Conservation (phyloP, 2,797 vertebrate genomes). For the Artibeus lituratus region DNA sequence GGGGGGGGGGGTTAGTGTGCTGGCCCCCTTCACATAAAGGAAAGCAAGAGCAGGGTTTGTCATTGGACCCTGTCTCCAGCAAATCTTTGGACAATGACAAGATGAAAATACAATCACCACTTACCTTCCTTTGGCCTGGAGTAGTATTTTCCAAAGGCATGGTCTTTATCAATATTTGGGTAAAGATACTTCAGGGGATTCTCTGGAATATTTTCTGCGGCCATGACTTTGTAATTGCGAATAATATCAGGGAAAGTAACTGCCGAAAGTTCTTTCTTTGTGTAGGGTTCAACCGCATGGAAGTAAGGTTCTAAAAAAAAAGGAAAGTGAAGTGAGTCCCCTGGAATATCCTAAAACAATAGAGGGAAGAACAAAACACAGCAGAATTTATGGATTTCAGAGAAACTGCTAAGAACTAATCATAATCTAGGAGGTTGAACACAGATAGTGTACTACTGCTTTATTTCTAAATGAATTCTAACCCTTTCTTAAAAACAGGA, state of each 20-base stretch:
- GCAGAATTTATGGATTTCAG: neutral
- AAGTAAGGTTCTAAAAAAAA: constrained; percentile 84
- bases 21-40: rapidly evolving
- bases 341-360: neutral
- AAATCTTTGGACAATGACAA: neutral
- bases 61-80: neutral
- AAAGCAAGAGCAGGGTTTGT: neutral
- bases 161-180: constrained; percentile 92
- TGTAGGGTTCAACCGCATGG: constrained; percentile 97
- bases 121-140: constrained; percentile 92
- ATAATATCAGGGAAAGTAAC: constrained; percentile 97
- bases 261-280: constrained; percentile 93
- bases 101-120: constrained; percentile 35
- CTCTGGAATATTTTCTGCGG: constrained; percentile 95
- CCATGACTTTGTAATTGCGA: constrained; percentile 98
- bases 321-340: neutral
- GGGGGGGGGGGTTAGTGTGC: neutral
- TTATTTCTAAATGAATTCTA: neutral
- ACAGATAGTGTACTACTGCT: neutral
- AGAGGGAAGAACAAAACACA: neutral
- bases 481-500: neutral
- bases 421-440: neutral
- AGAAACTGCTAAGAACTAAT: neutral
- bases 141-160: constrained; percentile 96
- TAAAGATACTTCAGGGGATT: constrained; percentile 95